Base-by-base conservation (phyloP, 2,113 vertebrate species). In the Pluvialis apricaria region DNA sequence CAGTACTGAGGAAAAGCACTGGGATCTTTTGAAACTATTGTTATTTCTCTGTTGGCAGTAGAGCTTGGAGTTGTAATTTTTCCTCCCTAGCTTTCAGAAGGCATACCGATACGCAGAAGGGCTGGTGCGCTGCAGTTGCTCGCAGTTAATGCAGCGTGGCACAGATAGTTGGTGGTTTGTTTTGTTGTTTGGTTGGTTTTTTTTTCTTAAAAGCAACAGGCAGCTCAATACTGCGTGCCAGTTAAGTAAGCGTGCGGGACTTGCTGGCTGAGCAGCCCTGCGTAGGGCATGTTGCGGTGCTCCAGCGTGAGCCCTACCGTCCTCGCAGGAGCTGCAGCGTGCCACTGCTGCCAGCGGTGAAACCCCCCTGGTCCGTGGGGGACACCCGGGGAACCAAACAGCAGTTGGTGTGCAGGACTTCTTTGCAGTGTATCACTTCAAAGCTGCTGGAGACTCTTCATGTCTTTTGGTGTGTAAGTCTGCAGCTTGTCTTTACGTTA, bases 41-140 rank as follows among this genome's bases (percentile, higher is more conserved):
- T 96, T 91, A 36, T 61, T 96, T 88, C 81, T 82, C 47, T 47
- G 36, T 73, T 91, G 95, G 88, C 78, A 84, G 62, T 24, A 26
- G 45, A 60, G 71, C 71, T 73, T 4, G 17, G n/a, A 60, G 90
- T 60, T 91, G 88, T 91, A 36, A 55, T 86, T 89, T 90, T 89
- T 81, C 42, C 52, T 93, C 36, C 51, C 28, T 13, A 17, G 81
- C 66, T 75, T 92, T 79, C 58, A 47, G 57, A 62, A 85, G 57
- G 40, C 54, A 40, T 29, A 58, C 45, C 42, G 52, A 78, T 92
- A 21, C 0, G 3, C 45, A 54, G 60, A 40, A 32, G 32, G 31
- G 62, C 62, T 26, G 60, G 21, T 40, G 34, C 3, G 1, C 81
- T 64, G 71, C 42, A 36, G 66, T 89, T 1, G 1, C 62, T 91